Conservation (phyloP, 2,888 invertebrate genomes). For the Gasteruption jaculator region DNA sequence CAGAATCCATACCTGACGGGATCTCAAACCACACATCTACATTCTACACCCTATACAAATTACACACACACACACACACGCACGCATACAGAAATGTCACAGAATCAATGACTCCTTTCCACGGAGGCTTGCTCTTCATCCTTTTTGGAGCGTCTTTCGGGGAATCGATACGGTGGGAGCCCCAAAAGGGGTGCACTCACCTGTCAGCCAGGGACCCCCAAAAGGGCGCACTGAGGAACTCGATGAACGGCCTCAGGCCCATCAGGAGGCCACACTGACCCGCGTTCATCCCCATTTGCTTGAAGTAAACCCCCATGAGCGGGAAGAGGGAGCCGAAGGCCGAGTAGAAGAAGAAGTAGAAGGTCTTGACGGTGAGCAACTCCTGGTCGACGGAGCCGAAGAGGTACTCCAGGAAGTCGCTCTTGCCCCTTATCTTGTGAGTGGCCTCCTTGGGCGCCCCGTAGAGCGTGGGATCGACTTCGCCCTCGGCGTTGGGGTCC, state of each 20-base stretch:
- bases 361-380: slow-evolving; percentile 90
- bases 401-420: slow-evolving; percentile 78
- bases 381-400: slow-evolving; percentile 85
- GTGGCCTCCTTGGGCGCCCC: slow-evolving; percentile 84
- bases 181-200: slow-evolving; percentile 49
- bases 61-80: too few relatives aligned
- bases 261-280: slow-evolving; percentile 91
- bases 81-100: too few relatives aligned
- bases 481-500: slow-evolving; percentile 77
- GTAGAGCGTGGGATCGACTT: slow-evolving; percentile 79
- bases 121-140: too few relatives aligned
- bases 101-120: too few relatives aligned
- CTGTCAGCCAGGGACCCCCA: slow-evolving; percentile 95
- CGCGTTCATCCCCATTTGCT: slow-evolving; percentile 99
- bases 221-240: slow-evolving; percentile 95
- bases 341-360: slow-evolving; percentile 99
- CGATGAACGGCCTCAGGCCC: slow-evolving; percentile 94
- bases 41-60: too few relatives aligned
- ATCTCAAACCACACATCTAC: too few relatives aligned
- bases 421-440: slow-evolving; percentile 82
- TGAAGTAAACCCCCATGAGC: slow-evolving; percentile 98
- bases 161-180: background rate
- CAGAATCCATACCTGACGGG: too few relatives aligned
- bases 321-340: slow-evolving; percentile 98
- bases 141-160: too few relatives aligned